These are phyloP conservation scores for Hemaris fuciformis DNA, from an alignment of 2,888 invertebrate species.

Conservation along the genomic window DNA sequence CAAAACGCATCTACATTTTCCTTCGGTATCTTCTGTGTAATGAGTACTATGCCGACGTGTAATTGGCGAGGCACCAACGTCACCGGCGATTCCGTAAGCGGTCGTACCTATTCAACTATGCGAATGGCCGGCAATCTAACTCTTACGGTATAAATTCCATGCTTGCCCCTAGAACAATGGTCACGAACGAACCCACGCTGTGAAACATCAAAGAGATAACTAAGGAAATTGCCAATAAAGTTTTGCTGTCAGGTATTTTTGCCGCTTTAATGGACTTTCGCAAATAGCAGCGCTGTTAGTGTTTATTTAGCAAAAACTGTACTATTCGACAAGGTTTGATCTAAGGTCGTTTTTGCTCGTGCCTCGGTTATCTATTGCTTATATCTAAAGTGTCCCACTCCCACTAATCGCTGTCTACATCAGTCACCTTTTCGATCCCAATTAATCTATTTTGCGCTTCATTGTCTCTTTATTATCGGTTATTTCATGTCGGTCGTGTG, in stretches of 20 bases:
- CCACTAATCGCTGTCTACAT: conserved; percentile 58
- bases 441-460: conserved; percentile 53
- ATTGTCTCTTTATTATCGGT: conserved; percentile 54
- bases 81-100: conserved; percentile 48
- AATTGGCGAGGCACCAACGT: conserved; percentile 54
- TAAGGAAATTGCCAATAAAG: conserved; percentile 13
- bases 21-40: conserved; percentile 58
- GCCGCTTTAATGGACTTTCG: conserved; percentile 27
- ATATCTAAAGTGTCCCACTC: conserved; percentile 46
- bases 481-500: conserved; percentile 39
- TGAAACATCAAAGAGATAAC: conserved; percentile 18
- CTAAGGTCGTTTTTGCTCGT: conserved; percentile 44
- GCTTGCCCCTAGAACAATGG: conserved; percentile 37
- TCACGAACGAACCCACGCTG: conserved; percentile 30
- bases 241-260: conserved; percentile 25
- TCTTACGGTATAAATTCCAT: conserved; percentile 27
- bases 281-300: conserved; percentile 28
- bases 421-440: conserved; percentile 46
- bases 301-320: conserved; percentile 34
- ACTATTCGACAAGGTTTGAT: conserved; percentile 39
- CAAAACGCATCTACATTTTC: conserved; percentile 58
- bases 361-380: conserved; percentile 44
- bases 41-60: conserved; percentile 63
- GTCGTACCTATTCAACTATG: conserved; percentile 35
- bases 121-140: conserved; percentile 4